A percentile compares a stretch with the other conserved stretches of the same genome.
These are phyloP conservation scores for Myopa tessellatipennis DNA, from an alignment of 2,888 invertebrate genomes.

Conservation along the genomic window DNA sequence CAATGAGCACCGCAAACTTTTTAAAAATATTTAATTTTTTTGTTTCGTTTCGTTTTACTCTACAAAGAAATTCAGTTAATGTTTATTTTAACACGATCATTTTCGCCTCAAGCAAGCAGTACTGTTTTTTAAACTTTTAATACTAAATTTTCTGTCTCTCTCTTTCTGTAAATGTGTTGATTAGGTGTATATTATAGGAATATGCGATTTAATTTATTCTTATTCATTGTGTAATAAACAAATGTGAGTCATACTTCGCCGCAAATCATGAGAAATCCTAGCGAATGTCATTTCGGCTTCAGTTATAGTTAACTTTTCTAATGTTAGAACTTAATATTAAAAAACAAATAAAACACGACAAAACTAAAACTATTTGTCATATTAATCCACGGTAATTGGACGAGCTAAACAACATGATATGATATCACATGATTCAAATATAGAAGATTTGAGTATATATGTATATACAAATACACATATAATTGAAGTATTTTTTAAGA, in stretches of 20 bases:
- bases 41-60: not conserved
- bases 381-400: no score
- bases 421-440: not conserved
- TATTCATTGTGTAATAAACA: constrained; percentile 25
- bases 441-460: not conserved
- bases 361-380: not conserved
- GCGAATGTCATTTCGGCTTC: constrained; percentile 3
- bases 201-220: constrained; percentile 41
- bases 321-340: constrained; percentile 8
- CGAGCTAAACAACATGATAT: not conserved
- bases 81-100: not conserved
- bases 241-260: constrained; percentile 15
- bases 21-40: constrained; percentile 35
- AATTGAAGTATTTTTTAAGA: no score
- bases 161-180: constrained; percentile 18
- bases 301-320: not conserved
- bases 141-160: not conserved
- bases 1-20: constrained; percentile 61
- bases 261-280: constrained; percentile 34
- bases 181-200: constrained; percentile 41
- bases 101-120: not conserved
- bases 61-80: not conserved
- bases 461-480: no score
- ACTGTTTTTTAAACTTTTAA: constrained; percentile 16
- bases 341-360: not conserved